Conservation (phyloP, 2,113 vertebrate species). For the Tretioscincus oriximinensis region DNA sequence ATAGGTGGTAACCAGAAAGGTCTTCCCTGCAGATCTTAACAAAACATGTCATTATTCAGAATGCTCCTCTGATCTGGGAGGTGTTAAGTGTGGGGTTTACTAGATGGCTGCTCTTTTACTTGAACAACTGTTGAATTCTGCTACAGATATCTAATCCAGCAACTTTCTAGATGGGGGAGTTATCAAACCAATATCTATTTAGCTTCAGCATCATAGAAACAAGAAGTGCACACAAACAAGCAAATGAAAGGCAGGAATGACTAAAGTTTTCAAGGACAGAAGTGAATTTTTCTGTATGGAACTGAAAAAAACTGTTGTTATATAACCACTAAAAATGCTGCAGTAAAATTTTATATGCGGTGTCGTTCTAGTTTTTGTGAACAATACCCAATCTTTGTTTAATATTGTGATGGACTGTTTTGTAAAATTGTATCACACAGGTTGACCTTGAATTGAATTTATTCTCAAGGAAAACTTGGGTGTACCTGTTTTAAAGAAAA, state of each 20-base stretch:
- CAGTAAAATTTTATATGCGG: background rate
- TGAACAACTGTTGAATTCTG: background rate
- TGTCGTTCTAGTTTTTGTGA: background rate
- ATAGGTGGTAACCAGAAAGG: too few relatives aligned
- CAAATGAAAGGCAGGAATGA: background rate
- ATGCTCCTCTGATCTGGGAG: background rate
- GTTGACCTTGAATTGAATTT: background rate
- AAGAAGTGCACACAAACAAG: background rate
- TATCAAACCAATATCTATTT: too few relatives aligned
- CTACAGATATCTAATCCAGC: background rate
- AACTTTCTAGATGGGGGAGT: background rate
- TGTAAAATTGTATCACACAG: background rate
- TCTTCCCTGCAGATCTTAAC: background rate
- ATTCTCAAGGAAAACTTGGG: slow-evolving; percentile 45
- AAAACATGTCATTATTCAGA: background rate
- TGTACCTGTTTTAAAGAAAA: slow-evolving; percentile 51
- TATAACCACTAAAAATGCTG: background rate
- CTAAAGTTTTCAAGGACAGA: background rate
- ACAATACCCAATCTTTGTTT: background rate
- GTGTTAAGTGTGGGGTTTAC: background rate
- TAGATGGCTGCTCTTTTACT: background rate
- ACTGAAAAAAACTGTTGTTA: background rate
- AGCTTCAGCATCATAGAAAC: background rate
- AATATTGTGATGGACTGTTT: too few relatives aligned
- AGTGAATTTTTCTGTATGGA: background rate